Conservation (phyloP, 1,140 invertebrate genomes). For the Cylas formicarius region DNA sequence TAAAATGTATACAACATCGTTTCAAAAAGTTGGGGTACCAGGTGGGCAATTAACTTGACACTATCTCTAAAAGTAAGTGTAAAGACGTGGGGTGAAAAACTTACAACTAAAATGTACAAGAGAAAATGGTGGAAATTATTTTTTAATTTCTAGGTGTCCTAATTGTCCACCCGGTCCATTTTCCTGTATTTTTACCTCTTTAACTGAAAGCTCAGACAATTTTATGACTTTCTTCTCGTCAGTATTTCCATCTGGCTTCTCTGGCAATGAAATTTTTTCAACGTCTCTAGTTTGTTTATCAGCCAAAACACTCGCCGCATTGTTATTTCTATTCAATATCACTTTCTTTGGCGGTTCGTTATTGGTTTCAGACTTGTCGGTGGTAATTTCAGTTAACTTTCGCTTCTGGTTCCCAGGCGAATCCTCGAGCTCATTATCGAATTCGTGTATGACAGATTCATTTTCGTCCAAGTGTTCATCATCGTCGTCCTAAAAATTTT, state of each 20-base stretch:
- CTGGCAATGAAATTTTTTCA: background rate
- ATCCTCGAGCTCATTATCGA: conserved; percentile 39
- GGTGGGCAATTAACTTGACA: too few relatives aligned
- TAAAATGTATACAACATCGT: conserved; percentile 21
- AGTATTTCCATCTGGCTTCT: conserved; percentile 1
- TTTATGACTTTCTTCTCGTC: conserved; percentile 52
- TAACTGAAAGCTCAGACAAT: conserved; percentile 52
- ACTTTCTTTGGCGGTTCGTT: conserved; percentile 48
- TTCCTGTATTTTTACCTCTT: conserved; percentile 48
- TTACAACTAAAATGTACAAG: conserved; percentile 3
- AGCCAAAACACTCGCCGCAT: conserved; percentile 24
- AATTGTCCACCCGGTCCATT: background rate
- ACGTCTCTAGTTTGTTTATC: conserved; percentile 15
- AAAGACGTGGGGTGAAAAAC: too few relatives aligned
- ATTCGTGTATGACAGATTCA: conserved; percentile 33
- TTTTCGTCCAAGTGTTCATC: conserved; percentile 37
- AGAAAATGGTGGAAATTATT: too few relatives aligned
- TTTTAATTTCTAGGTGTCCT: background rate
- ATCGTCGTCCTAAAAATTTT: conserved; percentile 35
- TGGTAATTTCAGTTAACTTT: conserved; percentile 20
- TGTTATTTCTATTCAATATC: conserved; percentile 55
- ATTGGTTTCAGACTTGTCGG: conserved; percentile 29
- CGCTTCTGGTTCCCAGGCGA: conserved; percentile 36
- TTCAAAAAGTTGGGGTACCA: too few relatives aligned
- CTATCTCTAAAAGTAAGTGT: too few relatives aligned